phyloP scores from a whole-genome alignment of 2,888 invertebrate species.

The Ormia ochracea region DNA sequence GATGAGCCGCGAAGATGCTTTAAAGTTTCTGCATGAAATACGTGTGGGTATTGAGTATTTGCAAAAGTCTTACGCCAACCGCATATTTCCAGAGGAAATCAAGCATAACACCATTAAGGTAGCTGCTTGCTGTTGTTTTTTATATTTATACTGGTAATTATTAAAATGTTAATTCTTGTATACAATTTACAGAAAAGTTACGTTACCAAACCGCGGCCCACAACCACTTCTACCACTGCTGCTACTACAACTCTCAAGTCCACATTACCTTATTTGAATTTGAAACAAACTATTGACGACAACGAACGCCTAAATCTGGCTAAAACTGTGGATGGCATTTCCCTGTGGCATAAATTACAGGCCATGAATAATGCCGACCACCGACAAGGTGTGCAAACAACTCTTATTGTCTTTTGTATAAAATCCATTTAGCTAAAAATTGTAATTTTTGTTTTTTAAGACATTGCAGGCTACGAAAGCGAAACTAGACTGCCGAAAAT shows the following conservation, averaged over 20 bases:
- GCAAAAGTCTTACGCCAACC: slow-evolving; percentile 78
- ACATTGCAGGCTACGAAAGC: slow-evolving; percentile 78
- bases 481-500: slow-evolving; percentile 80
- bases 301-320: slow-evolving; percentile 56
- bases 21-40: slow-evolving; percentile 85
- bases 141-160: neutral
- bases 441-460: neutral
- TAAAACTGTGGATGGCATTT: slow-evolving; percentile 72
- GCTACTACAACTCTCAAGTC: slow-evolving; percentile 71
- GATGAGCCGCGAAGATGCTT: slow-evolving; percentile 87
- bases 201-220: slow-evolving; percentile 53
- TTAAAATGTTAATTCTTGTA: neutral
- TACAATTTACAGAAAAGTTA: slow-evolving; percentile 62
- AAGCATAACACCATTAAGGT: slow-evolving; percentile 73
- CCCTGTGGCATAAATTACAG: slow-evolving; percentile 73
- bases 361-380: slow-evolving; percentile 70
- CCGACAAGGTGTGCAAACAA: slow-evolving; percentile 25
- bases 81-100: slow-evolving; percentile 72
- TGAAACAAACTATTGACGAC: slow-evolving; percentile 64
- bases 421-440: neutral
- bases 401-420: too few relatives aligned
- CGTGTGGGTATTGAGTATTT: slow-evolving; percentile 85
- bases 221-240: slow-evolving; percentile 66
- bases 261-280: slow-evolving; percentile 64
- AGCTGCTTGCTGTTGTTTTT: too few relatives aligned